A percentile compares a stretch with the other conserved stretches of the same genome.
phyloP scores from a whole-genome alignment of 2,113 vertebrate genomes.

The Acrocephalus kingi region DNA sequence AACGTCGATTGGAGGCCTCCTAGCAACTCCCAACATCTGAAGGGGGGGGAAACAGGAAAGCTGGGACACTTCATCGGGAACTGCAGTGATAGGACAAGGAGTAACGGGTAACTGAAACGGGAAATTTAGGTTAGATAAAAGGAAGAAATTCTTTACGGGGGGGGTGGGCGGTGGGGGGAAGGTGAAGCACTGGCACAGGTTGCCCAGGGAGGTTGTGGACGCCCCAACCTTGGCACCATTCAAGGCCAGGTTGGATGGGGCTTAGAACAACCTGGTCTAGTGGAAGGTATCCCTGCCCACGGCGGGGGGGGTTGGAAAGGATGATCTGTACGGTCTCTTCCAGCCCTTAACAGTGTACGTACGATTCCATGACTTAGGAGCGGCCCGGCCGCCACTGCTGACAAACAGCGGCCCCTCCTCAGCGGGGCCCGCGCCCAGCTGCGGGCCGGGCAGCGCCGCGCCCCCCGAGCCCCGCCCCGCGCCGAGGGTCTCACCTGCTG shows the following conservation, averaged over 20 bases:
- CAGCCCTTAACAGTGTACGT: background rate
- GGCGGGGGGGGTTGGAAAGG: fast-evolving
- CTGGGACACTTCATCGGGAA: too few species aligned
- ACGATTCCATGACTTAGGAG: background rate
- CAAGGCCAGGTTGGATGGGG: background rate
- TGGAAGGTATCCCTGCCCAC: background rate
- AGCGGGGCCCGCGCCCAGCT: background rate
- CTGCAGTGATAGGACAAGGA: background rate
- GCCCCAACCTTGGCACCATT: background rate
- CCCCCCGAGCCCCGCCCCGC: too few species aligned
- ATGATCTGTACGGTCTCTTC: background rate
- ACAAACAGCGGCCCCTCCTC: background rate
- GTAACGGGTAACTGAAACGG: background rate
- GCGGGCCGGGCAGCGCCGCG: background rate
- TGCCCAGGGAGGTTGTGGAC: background rate
- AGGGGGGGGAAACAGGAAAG: background rate
- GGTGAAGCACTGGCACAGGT: background rate
- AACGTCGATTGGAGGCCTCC: background rate
- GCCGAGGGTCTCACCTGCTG: background rate
- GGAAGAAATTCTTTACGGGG: background rate
- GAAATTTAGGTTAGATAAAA: background rate
- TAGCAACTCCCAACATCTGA: too few species aligned
- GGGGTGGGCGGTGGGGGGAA: too few species aligned
- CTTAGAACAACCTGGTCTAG: background rate
- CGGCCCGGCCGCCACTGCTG: background rate